Conservation (phyloP, 2,797 vertebrate species). For the Pyrocephalus nanus region DNA sequence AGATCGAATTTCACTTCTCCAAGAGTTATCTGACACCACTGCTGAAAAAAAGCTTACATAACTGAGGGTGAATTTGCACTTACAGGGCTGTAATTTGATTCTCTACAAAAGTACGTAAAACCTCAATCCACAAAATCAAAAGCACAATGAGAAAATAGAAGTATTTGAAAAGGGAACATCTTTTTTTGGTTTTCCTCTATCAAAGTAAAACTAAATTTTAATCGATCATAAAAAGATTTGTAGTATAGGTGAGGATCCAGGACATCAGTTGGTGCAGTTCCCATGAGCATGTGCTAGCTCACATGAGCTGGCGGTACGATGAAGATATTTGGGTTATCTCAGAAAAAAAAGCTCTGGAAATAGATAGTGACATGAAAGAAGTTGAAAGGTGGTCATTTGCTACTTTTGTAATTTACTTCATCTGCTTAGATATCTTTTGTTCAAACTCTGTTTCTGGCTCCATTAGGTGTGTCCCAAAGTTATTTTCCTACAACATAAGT, state of each 20-base stretch:
- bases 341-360: not conserved
- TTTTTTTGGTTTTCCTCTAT: not conserved
- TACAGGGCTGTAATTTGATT: not conserved
- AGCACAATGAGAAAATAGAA: not conserved
- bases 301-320: fast-evolving
- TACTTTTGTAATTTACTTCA: not conserved
- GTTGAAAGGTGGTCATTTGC: not conserved
- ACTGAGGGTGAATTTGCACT: not conserved
- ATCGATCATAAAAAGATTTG: fast-evolving
- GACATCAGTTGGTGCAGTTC: not conserved
- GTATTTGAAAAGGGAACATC: not conserved
- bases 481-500: not conserved
- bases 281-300: not conserved
- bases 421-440: not conserved
- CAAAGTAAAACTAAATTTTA: not conserved
- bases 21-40: not conserved
- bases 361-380: not conserved
- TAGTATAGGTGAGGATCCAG: not conserved
- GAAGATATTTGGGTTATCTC: not conserved
- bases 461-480: not conserved
- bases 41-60: not conserved
- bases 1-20: not conserved
- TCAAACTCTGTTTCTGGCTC: not conserved
- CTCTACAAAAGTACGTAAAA: not conserved
- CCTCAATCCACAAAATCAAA: not conserved